Conservation (phyloP, 1,140 invertebrate species). For the Zaprionus vittiger region DNA sequence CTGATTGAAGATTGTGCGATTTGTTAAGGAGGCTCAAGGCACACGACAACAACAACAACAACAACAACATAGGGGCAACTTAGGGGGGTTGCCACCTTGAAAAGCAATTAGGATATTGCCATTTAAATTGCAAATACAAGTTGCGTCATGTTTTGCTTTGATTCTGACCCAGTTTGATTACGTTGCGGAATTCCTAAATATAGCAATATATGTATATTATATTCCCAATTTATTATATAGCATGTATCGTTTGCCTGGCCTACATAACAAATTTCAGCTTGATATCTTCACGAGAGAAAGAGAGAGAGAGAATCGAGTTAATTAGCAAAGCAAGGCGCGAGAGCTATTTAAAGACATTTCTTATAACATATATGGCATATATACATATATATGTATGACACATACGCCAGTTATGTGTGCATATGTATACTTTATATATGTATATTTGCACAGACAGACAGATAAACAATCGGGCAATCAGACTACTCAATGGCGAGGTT, state of each 20-base stretch:
- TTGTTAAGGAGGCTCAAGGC: slow-evolving; percentile 38
- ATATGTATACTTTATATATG: slow-evolving; percentile 13
- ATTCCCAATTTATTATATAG: not conserved
- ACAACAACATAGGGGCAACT: slow-evolving; percentile 1
- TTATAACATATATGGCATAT: not conserved
- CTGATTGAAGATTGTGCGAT: slow-evolving; percentile 73
- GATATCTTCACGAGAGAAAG: not conserved
- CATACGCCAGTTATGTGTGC: not conserved
- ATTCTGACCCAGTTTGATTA: slow-evolving; percentile 3
- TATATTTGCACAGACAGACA: slow-evolving; percentile 13
- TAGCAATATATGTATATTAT: not conserved
- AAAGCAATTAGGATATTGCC: slow-evolving; percentile 8
- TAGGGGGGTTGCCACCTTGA: not conserved
- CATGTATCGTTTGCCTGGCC: not conserved
- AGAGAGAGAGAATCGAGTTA: not conserved
- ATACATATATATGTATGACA: not conserved
- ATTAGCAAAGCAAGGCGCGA: not conserved
- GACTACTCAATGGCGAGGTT: slow-evolving; percentile 23
- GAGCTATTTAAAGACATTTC: slow-evolving; percentile 2
- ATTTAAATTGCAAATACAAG: not conserved
- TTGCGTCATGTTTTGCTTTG: not conserved
- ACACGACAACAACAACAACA: not conserved
- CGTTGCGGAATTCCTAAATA: not conserved
- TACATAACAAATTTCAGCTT: slow-evolving; percentile 2
- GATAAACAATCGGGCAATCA: slow-evolving; percentile 9